Percentiles rank a stretch among this genome's conserved stretches.
These are phyloP conservation scores for Orchesellides sinensis DNA, from an alignment of 2,888 invertebrate genomes.

Conservation along the genomic window DNA sequence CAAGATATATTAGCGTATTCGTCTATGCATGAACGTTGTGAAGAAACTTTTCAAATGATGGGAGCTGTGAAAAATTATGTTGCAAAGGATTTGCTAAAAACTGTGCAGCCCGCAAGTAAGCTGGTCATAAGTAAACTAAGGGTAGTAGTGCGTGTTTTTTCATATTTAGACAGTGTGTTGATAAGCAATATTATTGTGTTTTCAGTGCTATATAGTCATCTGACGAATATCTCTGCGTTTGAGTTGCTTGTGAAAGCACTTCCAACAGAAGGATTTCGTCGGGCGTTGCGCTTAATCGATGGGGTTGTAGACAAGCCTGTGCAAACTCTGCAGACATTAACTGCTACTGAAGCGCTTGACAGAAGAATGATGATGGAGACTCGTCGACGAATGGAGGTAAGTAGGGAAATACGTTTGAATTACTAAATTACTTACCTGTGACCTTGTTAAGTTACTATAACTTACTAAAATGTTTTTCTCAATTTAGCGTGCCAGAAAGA, in stretches of 20 bases:
- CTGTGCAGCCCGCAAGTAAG: conserved; percentile 11
- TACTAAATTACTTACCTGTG: too few species aligned
- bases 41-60: not conserved
- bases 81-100: conserved; percentile 22
- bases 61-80: not conserved
- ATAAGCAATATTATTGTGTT: not conserved
- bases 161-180: not conserved
- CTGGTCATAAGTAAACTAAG: not conserved
- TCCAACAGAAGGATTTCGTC: not conserved
- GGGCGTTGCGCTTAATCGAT: conserved; percentile 28
- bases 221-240: not conserved
- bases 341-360: conserved; percentile 50
- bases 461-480: not conserved
- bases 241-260: not conserved
- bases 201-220: conserved; percentile 1
- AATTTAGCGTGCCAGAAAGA: conserved; percentile 57
- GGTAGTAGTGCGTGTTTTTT: not conserved
- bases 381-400: conserved; percentile 57
- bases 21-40: not conserved
- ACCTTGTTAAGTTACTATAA: not conserved
- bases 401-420: too few species aligned
- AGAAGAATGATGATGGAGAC: conserved; percentile 59
- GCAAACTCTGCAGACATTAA: conserved; percentile 58
- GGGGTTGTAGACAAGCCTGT: conserved; percentile 56
- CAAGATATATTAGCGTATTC: conserved; percentile 60